Evolutionary conservation across 92 coral and sea anemone genomes (phyloP), one percentile per base, ranked within the genome.

Genomic region (Zoanthus sansibaricus): DNA sequence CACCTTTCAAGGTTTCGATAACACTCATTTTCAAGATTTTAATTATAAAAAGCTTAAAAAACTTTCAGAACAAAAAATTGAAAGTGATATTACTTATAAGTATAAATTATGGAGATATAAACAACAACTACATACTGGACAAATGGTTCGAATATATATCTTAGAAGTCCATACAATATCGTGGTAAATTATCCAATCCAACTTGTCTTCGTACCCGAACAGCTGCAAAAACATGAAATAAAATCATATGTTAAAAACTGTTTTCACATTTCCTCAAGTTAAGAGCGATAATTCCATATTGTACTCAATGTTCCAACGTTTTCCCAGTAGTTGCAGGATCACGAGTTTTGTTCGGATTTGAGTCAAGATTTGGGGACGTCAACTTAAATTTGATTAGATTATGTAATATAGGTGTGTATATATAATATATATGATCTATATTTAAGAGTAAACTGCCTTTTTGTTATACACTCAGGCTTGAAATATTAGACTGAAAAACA

Each of bases 101-200:
- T 1, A 7, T 11, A 33, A 30, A 3, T 30, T 25, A 69, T 9
- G 46, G 3, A 69, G 11, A 69, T 14, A 15, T 20, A 13, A 69
- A 30, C 12, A 9, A 68, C 25, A 3, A 25, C 30, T 18, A 90
- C 98, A 52, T 83, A 96, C 98, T 69, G 98, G 96, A 84, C 98
- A 96, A 10, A 96, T 91, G 18, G 98, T 96, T 78, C 95, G 92
- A n/a, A 94, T 92, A 42, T 92, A 96, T 70, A 96, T 96, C 92
- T 96, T 96, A 49, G 98, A 96, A 10, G 98, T 96, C 98, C 98
- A 96, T 17, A 94, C 93, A 42, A 96, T 89, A 64, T 94, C 98
- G 79, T 96, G 96, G 84, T 88, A 96, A 56, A 96, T 89, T n/a
- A 96, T 91, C 98, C 98, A 96, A 83, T 96, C 98, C 15, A 96